Evolutionary conservation across 2,888 invertebrate species (phyloP).

Genomic region (Drosophila ustulata): DNA sequence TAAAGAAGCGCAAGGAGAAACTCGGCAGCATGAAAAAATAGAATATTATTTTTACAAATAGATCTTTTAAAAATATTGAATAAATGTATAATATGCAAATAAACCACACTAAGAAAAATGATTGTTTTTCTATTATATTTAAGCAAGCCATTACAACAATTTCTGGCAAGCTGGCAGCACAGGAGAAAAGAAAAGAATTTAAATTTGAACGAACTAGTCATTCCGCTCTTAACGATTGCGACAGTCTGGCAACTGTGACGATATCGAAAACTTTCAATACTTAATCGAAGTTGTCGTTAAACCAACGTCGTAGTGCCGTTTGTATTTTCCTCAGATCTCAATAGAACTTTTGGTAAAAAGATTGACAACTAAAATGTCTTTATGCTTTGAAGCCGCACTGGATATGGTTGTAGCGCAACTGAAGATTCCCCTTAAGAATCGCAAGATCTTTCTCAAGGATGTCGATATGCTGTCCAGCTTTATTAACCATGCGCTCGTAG

Average conservation of each 20-base stretch:
- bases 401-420: slow-evolving; percentile 17
- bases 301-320: background rate
- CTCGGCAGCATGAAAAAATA: slow-evolving; percentile 84
- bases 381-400: slow-evolving; percentile 17
- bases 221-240: no score
- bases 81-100: background rate
- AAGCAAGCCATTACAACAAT: background rate
- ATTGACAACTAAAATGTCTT: slow-evolving; percentile 2
- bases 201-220: no score
- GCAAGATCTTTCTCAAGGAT: slow-evolving; percentile 21
- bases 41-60: background rate
- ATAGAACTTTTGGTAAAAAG: background rate
- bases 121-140: background rate
- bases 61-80: slow-evolving; percentile 3
- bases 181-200: no score
- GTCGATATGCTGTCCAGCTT: slow-evolving; percentile 4
- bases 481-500: slow-evolving; percentile 16
- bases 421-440: slow-evolving; percentile 9
- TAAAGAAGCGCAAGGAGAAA: slow-evolving; percentile 95
- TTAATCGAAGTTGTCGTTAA: background rate
- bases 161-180: background rate
- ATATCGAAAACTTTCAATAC: background rate
- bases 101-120: background rate
- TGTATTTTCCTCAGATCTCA: background rate
- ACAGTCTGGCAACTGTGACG: background rate